Base-by-base conservation (phyloP, 2,888 invertebrate genomes). In the Mellilla xanthometata region DNA sequence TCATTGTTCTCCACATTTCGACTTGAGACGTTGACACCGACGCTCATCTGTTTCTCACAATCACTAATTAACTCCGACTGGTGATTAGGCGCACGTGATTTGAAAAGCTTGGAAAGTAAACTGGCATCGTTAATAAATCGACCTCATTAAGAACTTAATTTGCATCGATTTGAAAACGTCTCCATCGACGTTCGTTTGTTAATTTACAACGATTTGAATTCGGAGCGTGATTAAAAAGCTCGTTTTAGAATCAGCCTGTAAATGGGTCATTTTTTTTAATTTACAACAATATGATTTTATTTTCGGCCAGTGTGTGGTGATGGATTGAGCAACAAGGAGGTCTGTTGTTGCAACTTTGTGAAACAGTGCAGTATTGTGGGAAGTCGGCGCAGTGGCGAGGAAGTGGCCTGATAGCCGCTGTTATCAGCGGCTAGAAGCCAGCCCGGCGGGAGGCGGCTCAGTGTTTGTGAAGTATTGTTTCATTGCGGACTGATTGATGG, bases 1-100 rank as follows among this genome's bases (percentile, higher is more conserved):
- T 54, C 30, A 51, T 56, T 48, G 47, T 48, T 48, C 47, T 48
- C 39, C 52, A 47, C 46, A 58, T 38, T 48, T 49, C 53, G 56
- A 53, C 54, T 56, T 40, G 49, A 47, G 52, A 41, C 62, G 49
- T 35, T 39, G 39, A n/a, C 27, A 31, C 2, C 43, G 27, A 38
- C 23, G 32, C 24, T 38, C 41, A 45, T 23, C 31, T 39, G 34
- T 32, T 29, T 1, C 15, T 36, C 3, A 7, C 35, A 28, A 24
- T 40, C 5, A 31, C 12, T 38, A 22, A 27, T 19, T 19, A 19
- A 6, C 15, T 5, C n/a, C n/a, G 7, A 7, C 13, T n/a, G 9
- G 12, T 22, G 24, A 34, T 35, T 15, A 26, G 31, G 6, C 15
- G 15, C 15, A 24, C 24, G 24, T 24, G 8, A 24, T n/a, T 24